Evolutionary conservation across 2,113 vertebrate genomes (phyloP).

Genomic region (Caranx ignobilis): DNA sequence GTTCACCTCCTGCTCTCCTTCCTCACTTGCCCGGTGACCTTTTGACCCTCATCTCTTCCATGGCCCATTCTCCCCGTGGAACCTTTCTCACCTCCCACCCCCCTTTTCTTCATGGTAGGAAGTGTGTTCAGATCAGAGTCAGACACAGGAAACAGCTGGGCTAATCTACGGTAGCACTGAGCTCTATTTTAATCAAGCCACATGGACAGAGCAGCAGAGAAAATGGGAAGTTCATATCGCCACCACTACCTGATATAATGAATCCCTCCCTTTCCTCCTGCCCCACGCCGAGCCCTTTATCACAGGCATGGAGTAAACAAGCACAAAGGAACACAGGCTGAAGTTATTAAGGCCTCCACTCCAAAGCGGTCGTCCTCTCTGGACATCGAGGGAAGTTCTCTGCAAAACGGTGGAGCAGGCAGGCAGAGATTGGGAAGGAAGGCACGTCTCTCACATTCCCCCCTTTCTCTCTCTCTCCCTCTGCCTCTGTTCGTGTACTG

Average conservation of each 20-base stretch:
- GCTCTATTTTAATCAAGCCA: constrained; percentile 75
- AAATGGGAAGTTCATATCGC: constrained; percentile 79
- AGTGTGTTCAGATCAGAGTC: constrained; percentile 69
- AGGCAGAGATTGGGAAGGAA: constrained; percentile 68
- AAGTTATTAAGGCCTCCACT: constrained; percentile 72
- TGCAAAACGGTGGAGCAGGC: constrained; percentile 19
- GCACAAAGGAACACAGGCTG: constrained; percentile 65
- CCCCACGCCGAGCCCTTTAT: constrained; percentile 69
- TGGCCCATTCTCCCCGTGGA: constrained; percentile 30
- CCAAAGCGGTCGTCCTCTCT: constrained; percentile 61
- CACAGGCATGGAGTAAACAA: constrained; percentile 68
- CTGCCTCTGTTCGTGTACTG: constrained; percentile 52
- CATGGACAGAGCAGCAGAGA: constrained; percentile 51
- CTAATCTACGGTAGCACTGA: constrained; percentile 77
- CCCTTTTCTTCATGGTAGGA: constrained; percentile 52
- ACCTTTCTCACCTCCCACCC: constrained; percentile 33
- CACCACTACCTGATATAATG: constrained; percentile 73
- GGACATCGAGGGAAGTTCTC: constrained; percentile 59
- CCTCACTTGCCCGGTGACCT: constrained; percentile 52
- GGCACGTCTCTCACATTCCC: constrained; percentile 47
- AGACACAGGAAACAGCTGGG: constrained; percentile 82
- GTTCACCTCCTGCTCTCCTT: constrained; percentile 54
- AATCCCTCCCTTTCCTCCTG: constrained; percentile 70
- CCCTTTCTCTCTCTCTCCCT: constrained; percentile 32
- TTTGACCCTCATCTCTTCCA: constrained; percentile 44